Conservation (phyloP, 2,888 invertebrate genomes). For the Brenthis hecate region DNA sequence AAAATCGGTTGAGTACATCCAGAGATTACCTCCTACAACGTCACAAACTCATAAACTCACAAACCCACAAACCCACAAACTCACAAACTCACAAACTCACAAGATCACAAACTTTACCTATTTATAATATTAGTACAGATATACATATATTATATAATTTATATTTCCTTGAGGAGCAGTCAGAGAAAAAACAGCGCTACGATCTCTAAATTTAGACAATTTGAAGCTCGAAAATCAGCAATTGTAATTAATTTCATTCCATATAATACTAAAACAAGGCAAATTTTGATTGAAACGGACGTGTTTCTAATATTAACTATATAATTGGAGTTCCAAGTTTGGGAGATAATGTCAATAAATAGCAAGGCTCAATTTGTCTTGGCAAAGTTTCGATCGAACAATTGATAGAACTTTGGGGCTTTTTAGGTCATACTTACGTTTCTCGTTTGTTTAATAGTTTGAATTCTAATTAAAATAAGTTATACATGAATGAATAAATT, state of each 20-base stretch:
- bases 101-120: too few relatives aligned
- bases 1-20: too few relatives aligned
- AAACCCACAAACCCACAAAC: too few relatives aligned
- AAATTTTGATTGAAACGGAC: conserved; percentile 8
- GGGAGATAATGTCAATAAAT: conserved; percentile 41
- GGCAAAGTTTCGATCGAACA: conserved; percentile 38
- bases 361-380: conserved; percentile 41
- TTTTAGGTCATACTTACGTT: neutral
- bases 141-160: too few relatives aligned
- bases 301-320: conserved; percentile 11
- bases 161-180: too few relatives aligned
- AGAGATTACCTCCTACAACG: too few relatives aligned
- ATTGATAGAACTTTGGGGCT: conserved; percentile 4
- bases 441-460: neutral
- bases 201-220: too few relatives aligned
- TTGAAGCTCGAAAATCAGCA: neutral
- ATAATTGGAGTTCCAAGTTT: conserved; percentile 9
- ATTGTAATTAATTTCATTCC: neutral
- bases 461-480: neutral
- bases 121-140: too few relatives aligned
- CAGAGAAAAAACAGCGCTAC: too few relatives aligned
- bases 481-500: too few relatives aligned
- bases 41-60: too few relatives aligned
- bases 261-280: neutral
- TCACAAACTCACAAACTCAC: too few relatives aligned